Conservation (phyloP, 1,140 invertebrate genomes). For the Drosophila sp. region DNA sequence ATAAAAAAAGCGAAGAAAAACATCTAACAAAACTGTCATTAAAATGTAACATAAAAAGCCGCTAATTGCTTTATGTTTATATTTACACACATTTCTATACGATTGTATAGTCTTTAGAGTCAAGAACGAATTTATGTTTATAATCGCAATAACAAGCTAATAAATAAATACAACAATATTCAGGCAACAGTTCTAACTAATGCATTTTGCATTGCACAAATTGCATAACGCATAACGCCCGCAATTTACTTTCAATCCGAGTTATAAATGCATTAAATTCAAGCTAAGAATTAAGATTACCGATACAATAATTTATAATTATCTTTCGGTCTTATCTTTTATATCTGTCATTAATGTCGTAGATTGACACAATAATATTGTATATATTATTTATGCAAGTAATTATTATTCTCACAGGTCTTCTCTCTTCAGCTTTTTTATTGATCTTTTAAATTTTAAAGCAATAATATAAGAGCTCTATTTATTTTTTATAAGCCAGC, state of each 20-base stretch:
- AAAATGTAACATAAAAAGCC: conserved; percentile 75
- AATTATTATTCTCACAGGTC: too few species aligned
- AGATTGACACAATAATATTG: too few species aligned
- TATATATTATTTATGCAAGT: too few species aligned
- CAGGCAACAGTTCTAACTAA: conserved; percentile 11
- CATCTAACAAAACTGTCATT: conserved; percentile 62
- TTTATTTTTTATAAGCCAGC: too few species aligned
- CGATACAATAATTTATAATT: too few species aligned
- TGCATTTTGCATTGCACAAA: conserved; percentile 12
- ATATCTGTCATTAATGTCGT: too few species aligned
- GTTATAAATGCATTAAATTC: too few species aligned
- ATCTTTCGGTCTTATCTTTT: too few species aligned
- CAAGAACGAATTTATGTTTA: conserved; percentile 9
- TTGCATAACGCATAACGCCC: conserved; percentile 20
- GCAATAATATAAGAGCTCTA: too few species aligned
- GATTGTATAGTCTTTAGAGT: neutral
- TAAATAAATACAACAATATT: conserved; percentile 39
- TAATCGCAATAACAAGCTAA: conserved; percentile 31
- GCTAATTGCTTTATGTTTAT: conserved; percentile 62
- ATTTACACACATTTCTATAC: neutral
- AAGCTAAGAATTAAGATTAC: too few species aligned
- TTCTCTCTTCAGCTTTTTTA: too few species aligned
- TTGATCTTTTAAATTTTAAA: too few species aligned
- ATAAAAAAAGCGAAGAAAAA: conserved; percentile 25
- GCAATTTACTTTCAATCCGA: conserved; percentile 7